A percentile compares a stretch with the other conserved stretches of the same genome.
These are phyloP conservation scores for Oncorhynchus kisutch DNA, from an alignment of 2,113 vertebrate genomes.

Conservation along the genomic window DNA sequence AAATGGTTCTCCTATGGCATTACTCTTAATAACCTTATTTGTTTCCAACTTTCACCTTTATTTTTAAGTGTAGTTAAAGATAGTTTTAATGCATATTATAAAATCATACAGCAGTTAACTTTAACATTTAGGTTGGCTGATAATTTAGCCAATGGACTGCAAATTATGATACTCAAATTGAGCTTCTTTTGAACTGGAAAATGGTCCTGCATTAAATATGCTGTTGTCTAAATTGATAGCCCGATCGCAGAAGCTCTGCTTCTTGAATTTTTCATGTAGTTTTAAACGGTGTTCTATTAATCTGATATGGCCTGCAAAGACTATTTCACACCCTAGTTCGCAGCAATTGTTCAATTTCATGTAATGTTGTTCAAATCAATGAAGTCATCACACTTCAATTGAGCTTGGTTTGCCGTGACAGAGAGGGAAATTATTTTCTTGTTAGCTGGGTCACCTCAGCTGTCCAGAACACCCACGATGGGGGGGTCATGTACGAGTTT, in stretches of 20 bases:
- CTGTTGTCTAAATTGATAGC: slow-evolving; percentile 19
- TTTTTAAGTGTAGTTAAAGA: too few species aligned
- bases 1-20: too few species aligned
- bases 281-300: too few species aligned
- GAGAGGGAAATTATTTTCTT: too few species aligned
- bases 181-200: slow-evolving; percentile 25
- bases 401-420: too few species aligned
- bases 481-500: too few species aligned
- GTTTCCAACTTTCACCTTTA: too few species aligned
- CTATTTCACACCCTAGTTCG: neutral
- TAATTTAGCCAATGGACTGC: slow-evolving; percentile 36
- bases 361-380: neutral
- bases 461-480: too few species aligned
- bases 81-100: slow-evolving; percentile 30
- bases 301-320: neutral
- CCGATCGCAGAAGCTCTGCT: slow-evolving; percentile 7
- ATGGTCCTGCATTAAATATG: slow-evolving; percentile 9
- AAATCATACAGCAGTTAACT: slow-evolving; percentile 44
- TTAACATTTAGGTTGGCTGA: slow-evolving; percentile 8
- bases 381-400: too few species aligned
- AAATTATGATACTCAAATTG: slow-evolving; percentile 20
- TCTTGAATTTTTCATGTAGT: slow-evolving; percentile 3
- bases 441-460: too few species aligned
- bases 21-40: too few species aligned
- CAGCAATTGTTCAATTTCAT: neutral